Evolutionary conservation across 2,797 vertebrate genomes (phyloP).

Genomic region (Allobates femoralis): DNA sequence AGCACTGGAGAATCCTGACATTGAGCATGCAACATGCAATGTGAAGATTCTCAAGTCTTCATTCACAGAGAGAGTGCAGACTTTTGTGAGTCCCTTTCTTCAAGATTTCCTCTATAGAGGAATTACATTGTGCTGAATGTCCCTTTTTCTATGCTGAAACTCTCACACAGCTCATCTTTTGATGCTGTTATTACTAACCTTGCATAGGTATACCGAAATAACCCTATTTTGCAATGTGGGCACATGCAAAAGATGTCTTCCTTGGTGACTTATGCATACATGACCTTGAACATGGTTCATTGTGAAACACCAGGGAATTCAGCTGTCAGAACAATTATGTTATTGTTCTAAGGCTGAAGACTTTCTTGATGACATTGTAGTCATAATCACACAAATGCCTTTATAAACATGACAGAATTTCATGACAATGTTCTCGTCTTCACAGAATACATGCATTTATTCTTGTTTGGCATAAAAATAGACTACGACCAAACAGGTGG

Average conservation of each 20-base stretch:
- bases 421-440: background rate
- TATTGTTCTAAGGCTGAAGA: background rate
- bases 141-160: too few species aligned
- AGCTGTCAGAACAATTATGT: background rate
- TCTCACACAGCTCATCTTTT: too few species aligned
- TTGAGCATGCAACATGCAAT: too few species aligned
- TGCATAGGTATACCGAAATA: background rate
- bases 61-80: too few species aligned
- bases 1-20: too few species aligned
- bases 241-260: background rate
- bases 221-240: background rate
- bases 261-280: background rate
- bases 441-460: background rate
- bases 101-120: too few species aligned
- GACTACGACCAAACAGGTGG: background rate
- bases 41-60: too few species aligned
- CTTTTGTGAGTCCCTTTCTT: too few species aligned
- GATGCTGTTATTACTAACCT: too few species aligned
- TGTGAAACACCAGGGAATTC: slow-evolving; percentile 13
- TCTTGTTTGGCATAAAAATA: background rate
- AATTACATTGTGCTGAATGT: too few species aligned
- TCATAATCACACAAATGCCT: background rate
- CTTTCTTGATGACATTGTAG: background rate
- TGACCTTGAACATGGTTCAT: slow-evolving; percentile 17
- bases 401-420: background rate